Evolutionary conservation across 2,113 vertebrate species (phyloP), one percentile per base, ranked within the genome.

Genomic region (Ancistrus triradiatus): DNA sequence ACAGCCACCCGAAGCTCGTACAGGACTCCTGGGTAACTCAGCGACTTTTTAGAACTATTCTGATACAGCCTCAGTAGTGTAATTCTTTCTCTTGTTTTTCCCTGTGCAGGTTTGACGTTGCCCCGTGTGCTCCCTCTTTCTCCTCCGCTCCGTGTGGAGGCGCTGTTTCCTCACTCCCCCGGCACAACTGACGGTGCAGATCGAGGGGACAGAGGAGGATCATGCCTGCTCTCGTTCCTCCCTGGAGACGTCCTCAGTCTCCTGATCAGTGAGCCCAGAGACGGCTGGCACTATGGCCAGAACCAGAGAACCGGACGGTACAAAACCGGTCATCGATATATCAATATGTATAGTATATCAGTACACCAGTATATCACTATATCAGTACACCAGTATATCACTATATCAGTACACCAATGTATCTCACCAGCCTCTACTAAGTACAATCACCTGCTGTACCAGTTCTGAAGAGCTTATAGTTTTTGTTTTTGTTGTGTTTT

Each of bases 231-330:
- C 28, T 78, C 84, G 74, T 91, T 92, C 66, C 76, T 84, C 28
- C 83, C 87, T 4, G 89, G 89, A 10, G 91, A 92, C 67, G 44
- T 62, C 66, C 85, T 92, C 25, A 70, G 74, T 60, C 77, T 92
- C 69, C 81, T 92, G 51, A 91, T 92, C 72, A 88, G 90, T 7
- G 91, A 91, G 71, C 84, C 88, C 17, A 84, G 85, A 68, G 91
- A 91, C 1, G 90, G 91, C 3, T 92, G 91, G 91, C 91, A 92
- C 66, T 91, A 92, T 0, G 91, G 91, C 22, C 89, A 90, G 63
- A 91, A 91, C 4, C 87, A 91, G 59, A 73, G 86, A 3, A 91
- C 90, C 1, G 84, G 83, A 70, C 83, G 87, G 90, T 92, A 80
- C 15, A 43, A 33, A 7, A 10, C 25, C 19, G 13, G 25, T 6